Evolutionary conservation across 2,888 invertebrate species (phyloP), one percentile per base, ranked within the genome.

Genomic region (Molorchus minor): DNA sequence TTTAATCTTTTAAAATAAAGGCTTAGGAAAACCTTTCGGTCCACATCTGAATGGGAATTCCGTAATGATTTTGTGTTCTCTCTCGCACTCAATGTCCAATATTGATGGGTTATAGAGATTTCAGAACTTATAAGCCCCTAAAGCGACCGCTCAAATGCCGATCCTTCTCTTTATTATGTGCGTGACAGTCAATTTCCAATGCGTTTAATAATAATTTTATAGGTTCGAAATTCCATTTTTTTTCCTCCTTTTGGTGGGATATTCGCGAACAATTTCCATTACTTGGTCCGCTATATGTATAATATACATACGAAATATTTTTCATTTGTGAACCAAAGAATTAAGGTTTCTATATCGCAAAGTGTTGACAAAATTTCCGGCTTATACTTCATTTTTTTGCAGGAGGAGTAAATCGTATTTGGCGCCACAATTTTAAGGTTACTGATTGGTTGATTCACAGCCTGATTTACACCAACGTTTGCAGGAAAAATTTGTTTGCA

Each of bases 151-250:
- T 61, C 59, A 61, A 67, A 69, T 69, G 62, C 65, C 67, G 67
- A 69, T 69, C 69, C 64, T 69, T 64, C 64, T 66, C 67, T 69
- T 66, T 69, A 69, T 69, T 69, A 66, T 69, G 60, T 62, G 67
- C 68, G 69, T 68, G 68, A 68, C 68, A 65, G 53, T 64, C 63
- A 61, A 64, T 66, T 66, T 62, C 54, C 60, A 58, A 64, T 62
- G 58, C 38, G 36, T 49, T 49, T 49, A 36, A 38, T 49, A 40
- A 49, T 49, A 36, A 49, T 49, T 49, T 38, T 21, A 12, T 25
- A 13, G 21, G 36, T 35, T 21, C 15, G 21, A 36, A 25, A 38
- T 21, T 29, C 15, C 38, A 8, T 16, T 16, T 38, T 25, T 12
- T 38, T 38, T 49, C 25, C 16, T 17, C 15, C 29, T 35, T 38